Percentiles rank a stretch among this genome's conserved stretches.
Conservation (phyloP, 2,888 invertebrate genomes). For the Phymatocera aterrima region DNA sequence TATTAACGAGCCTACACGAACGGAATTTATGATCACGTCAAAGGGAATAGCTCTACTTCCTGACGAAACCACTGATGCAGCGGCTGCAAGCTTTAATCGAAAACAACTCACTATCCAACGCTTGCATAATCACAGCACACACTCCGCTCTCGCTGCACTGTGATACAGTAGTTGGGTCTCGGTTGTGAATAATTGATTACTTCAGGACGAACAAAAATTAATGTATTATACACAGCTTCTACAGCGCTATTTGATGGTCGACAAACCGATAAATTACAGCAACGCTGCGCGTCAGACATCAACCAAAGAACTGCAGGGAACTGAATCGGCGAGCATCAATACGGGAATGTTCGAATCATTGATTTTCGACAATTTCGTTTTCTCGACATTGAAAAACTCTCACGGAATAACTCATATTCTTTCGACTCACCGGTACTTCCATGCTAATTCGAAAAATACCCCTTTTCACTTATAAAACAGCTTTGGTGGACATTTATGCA, state of each 20-base stretch:
- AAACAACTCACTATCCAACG: conserved; percentile 1
- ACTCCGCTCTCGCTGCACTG: not conserved
- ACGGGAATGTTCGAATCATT: not conserved
- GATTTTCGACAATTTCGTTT: not conserved
- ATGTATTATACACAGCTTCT: not conserved
- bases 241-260: not conserved
- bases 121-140: conserved; percentile 9
- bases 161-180: not conserved
- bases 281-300: not conserved
- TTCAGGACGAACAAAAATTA: not conserved
- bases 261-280: not conserved
- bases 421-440: not conserved
- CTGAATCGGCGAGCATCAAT: not conserved
- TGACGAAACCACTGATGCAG: not conserved
- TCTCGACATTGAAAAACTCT: not conserved
- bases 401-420: not conserved
- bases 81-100: not conserved
- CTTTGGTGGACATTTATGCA: too few species aligned
- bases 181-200: conserved; percentile 11
- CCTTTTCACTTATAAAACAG: too few species aligned
- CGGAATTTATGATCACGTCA: not conserved
- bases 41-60: conserved; percentile 9
- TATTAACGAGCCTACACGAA: not conserved
- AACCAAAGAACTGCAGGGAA: not conserved
- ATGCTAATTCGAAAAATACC: too few species aligned